Base-by-base conservation (phyloP, 2,113 vertebrate species). In the Oriolus oriolus region DNA sequence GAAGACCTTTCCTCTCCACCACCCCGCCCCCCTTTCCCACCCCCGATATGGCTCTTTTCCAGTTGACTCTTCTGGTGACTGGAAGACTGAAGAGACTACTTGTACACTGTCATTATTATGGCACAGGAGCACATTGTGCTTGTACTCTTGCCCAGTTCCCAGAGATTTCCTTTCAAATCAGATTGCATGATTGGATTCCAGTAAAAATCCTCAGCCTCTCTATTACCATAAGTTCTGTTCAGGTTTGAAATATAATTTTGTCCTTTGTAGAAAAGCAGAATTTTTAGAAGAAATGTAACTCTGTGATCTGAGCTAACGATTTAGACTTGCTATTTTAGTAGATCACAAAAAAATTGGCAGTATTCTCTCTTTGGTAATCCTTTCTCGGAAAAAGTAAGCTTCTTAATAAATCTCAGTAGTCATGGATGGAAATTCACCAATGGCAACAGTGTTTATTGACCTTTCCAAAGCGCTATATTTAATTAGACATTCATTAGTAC, bases 381-480 rank as follows among this genome's bases (percentile, higher is more conserved):
- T 94, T 94, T 94, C 66, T 93, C 4, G 26, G 96, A 96, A 97
- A 97, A 97, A 71, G 70, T 93, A 96, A 97, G 61, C 95, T 90
- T 77, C 85, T 96, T 95, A 95, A 89, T 96, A 96, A 93, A 95
- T 94, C 89, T 97, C 80, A 63, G 45, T 79, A 69, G 70, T 70
- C 71, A 65, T 52, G 87, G 88, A 85, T 94, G 84, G 90, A 95
- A 97, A 95, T 94, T 76, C 61, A 87, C 76, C 84, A 95, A 87
- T 10, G 47, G 80, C 69, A 90, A 82, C 70, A 94, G 63, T 89
- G 42, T 95, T 96, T 94, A 92, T 86, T 97, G 86, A 96, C 83
- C 63, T 95, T 95, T 95, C 66, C 70, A 52, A 84, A 70, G 93
- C 85, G 75, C 70, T 96, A 95, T 76, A 74, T 90, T 96, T 96